Evolutionary conservation across 1,140 invertebrate species (phyloP).

Genomic region (Coptotermes formosanus): DNA sequence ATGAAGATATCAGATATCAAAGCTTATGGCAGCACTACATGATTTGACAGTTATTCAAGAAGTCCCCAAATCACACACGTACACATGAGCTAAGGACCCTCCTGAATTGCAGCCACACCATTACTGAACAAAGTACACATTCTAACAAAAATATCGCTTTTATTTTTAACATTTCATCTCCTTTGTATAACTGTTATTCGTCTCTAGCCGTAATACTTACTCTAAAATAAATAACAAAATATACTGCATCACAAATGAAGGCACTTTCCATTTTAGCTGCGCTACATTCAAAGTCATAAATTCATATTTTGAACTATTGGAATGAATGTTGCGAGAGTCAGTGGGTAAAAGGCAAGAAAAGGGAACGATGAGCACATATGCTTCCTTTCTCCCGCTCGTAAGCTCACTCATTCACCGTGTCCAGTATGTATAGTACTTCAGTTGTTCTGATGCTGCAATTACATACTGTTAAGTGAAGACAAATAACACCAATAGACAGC

Average conservation of each 20-base stretch:
- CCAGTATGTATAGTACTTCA: not conserved
- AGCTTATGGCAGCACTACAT: not conserved
- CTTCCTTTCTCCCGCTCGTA: not conserved
- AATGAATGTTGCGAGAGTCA: slow-evolving; percentile 8
- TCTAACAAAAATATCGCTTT: slow-evolving; percentile 17
- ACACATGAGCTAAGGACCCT: not conserved
- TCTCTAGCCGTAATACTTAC: slow-evolving; percentile 11
- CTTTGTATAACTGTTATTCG: not conserved
- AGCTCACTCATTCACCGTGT: not conserved
- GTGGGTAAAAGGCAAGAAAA: not conserved
- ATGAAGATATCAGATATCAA: slow-evolving; percentile 5
- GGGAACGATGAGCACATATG: not conserved
- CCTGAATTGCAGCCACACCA: slow-evolving; percentile 13
- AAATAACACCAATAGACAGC: not conserved
- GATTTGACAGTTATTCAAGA: not conserved
- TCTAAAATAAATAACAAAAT: slow-evolving; percentile 29
- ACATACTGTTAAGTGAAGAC: not conserved
- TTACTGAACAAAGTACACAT: slow-evolving; percentile 11
- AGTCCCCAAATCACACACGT: not conserved
- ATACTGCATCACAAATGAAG: slow-evolving; percentile 28
- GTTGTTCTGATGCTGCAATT: not conserved
- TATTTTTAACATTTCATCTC: slow-evolving; percentile 10
- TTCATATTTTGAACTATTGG: not conserved
- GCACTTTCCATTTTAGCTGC: slow-evolving; percentile 26
- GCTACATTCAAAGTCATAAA: not conserved